phyloP scores from a whole-genome alignment of 1,140 invertebrate species.

The Drosophila sproati region DNA sequence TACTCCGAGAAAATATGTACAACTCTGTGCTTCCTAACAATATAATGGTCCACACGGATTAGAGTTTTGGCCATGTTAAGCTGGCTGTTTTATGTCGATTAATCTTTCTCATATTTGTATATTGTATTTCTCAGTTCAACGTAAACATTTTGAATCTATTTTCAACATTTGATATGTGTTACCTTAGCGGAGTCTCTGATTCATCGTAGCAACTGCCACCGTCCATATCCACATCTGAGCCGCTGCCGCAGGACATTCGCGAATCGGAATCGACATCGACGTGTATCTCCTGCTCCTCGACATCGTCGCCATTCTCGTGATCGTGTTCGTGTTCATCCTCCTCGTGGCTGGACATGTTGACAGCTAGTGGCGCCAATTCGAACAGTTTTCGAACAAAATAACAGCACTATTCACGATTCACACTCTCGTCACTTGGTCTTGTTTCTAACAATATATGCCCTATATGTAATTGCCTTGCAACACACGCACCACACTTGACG shows the following conservation, averaged over 20 bases:
- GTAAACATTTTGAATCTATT: no score
- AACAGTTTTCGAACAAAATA: background rate
- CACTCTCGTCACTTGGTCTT: slow-evolving; percentile 26
- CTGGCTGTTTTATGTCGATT: no score
- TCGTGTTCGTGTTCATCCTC: slow-evolving; percentile 82
- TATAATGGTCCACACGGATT: no score
- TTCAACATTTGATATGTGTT: slow-evolving; percentile 1
- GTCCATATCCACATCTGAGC: slow-evolving; percentile 85
- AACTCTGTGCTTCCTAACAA: no score
- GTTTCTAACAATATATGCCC: background rate
- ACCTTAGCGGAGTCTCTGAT: slow-evolving; percentile 83
- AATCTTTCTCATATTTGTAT: no score
- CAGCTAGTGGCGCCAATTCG: slow-evolving; percentile 72
- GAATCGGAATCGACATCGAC: slow-evolving; percentile 87
- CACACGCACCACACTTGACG: no score
- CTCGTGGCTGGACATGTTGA: slow-evolving; percentile 84
- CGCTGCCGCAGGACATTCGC: slow-evolving; percentile 86
- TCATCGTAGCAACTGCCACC: slow-evolving; percentile 84
- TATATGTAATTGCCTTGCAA: background rate
- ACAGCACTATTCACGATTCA: background rate
- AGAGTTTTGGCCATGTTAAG: no score
- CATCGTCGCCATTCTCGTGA: slow-evolving; percentile 58
- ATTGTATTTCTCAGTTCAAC: no score
- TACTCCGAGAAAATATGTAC: no score
- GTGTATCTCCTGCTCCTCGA: slow-evolving; percentile 87